phyloP scores from a whole-genome alignment of 1,140 invertebrate species.

The Ephestia elutella region DNA sequence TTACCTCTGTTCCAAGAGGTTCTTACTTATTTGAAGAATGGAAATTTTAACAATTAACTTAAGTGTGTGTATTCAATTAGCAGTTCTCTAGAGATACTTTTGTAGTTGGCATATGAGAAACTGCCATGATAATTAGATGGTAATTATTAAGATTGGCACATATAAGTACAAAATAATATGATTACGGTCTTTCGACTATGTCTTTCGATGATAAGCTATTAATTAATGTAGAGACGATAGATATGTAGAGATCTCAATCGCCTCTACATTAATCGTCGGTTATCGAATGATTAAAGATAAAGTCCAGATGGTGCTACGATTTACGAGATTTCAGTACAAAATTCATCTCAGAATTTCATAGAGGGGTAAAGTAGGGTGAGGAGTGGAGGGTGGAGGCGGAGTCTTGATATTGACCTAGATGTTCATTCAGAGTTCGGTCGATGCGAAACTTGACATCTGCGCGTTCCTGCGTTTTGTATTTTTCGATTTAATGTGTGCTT shows the following conservation, averaged over 20 bases:
- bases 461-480: constrained; percentile 67
- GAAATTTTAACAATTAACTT: no score
- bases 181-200: no score
- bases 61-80: background rate
- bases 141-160: background rate
- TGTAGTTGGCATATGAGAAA: constrained; percentile 1
- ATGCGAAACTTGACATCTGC: constrained; percentile 73
- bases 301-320: no score
- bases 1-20: no score
- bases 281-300: background rate
- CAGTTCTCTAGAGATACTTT: background rate
- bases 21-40: no score
- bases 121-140: constrained; percentile 10
- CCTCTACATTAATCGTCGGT: no score
- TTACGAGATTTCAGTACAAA: constrained; percentile 17
- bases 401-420: constrained; percentile 73
- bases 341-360: constrained; percentile 52
- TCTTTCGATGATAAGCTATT: no score
- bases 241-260: no score
- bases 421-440: constrained; percentile 73
- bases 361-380: constrained; percentile 36
- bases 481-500: constrained; percentile 60
- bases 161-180: background rate
- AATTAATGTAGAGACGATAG: no score
- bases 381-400: constrained; percentile 42